These are phyloP conservation scores for Amblyornis subalaris DNA, from an alignment of 2,113 vertebrate genomes.

Conservation along the genomic window DNA sequence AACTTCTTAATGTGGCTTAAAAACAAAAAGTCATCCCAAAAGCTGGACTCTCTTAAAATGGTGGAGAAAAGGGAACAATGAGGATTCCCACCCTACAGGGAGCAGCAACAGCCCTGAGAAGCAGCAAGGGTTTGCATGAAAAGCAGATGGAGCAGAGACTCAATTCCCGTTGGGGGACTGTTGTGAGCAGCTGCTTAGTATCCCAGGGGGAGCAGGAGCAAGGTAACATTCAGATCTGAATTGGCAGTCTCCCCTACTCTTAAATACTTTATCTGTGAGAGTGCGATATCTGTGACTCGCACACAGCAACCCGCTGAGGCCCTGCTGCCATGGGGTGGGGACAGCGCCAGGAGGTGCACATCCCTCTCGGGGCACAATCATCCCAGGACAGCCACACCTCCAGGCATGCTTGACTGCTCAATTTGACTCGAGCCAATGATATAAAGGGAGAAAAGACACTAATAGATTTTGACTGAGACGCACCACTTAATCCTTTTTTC, in stretches of 20 bases:
- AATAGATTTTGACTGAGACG: conserved; percentile 48
- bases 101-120: background rate
- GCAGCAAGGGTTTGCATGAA: background rate
- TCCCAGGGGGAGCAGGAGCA: background rate
- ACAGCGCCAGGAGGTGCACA: background rate
- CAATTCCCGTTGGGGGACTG: background rate
- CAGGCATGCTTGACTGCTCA: conserved; percentile 53
- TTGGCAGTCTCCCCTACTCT: background rate
- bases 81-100: background rate
- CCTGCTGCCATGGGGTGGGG: background rate
- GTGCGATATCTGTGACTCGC: background rate
- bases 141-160: background rate
- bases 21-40: background rate
- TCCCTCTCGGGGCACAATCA: background rate
- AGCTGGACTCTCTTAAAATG: background rate
- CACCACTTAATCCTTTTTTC: conserved; percentile 60
- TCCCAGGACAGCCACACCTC: conserved; percentile 26
- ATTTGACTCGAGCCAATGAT: conserved; percentile 28
- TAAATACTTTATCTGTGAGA: background rate
- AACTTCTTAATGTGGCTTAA: background rate
- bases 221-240: background rate
- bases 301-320: background rate
- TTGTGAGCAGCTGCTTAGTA: background rate
- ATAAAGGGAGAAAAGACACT: conserved; percentile 46
- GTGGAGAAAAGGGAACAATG: background rate